Evolutionary conservation across 2,113 vertebrate species (phyloP).

Genomic region (Pachypanchax playfairii): DNA sequence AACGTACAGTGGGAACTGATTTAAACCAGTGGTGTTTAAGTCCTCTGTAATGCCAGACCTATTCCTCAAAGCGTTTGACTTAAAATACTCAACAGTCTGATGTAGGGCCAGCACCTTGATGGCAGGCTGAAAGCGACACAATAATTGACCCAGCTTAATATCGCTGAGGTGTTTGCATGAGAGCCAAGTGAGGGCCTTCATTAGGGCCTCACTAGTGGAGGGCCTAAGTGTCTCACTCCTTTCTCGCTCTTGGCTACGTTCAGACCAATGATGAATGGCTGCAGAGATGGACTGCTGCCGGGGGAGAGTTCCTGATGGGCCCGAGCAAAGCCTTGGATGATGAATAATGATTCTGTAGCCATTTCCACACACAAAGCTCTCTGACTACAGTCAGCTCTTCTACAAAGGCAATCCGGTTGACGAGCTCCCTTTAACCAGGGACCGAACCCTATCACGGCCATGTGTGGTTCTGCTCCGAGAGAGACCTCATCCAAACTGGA

Average conservation of each 20-base stretch:
- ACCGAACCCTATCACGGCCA: constrained; percentile 51
- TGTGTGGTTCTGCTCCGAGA: constrained; percentile 42
- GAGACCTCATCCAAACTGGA: constrained; percentile 43
- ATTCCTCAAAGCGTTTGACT: constrained; percentile 39
- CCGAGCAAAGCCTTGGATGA: constrained; percentile 63
- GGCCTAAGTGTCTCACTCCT: constrained; percentile 56
- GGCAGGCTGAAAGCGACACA: constrained; percentile 65
- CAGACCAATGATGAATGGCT: constrained; percentile 76
- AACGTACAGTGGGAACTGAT: constrained; percentile 34
- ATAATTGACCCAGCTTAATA: constrained; percentile 80
- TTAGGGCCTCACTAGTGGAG: constrained; percentile 56
- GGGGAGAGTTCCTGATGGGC: constrained; percentile 69
- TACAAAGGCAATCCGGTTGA: constrained; percentile 68
- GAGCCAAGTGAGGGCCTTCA: constrained; percentile 59
- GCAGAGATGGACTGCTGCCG: constrained; percentile 72
- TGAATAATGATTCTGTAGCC: constrained; percentile 73
- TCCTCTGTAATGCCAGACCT: constrained; percentile 40
- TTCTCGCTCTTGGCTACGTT: constrained; percentile 62
- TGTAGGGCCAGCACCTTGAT: constrained; percentile 53
- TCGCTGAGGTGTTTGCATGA: constrained; percentile 71
- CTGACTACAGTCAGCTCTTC: constrained; percentile 54
- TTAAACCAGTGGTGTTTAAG: constrained; percentile 36
- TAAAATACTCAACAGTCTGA: constrained; percentile 52
- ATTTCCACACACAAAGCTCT: constrained; percentile 66
- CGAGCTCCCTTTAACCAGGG: constrained; percentile 65